Conservation (phyloP, 2,113 vertebrate genomes). For the Poeciliopsis occidentalis region DNA sequence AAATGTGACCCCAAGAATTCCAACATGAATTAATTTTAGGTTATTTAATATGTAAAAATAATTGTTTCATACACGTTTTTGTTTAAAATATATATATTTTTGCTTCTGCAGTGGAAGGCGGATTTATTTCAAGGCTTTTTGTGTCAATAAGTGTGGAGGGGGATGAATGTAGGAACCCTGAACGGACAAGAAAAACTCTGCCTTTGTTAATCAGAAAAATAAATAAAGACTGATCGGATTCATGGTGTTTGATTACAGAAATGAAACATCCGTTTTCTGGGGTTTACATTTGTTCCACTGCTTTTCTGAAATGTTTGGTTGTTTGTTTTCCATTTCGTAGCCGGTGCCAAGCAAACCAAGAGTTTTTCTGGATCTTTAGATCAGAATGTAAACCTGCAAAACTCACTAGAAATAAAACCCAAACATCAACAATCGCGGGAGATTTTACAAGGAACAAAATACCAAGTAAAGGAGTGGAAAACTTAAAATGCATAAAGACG, state of each 20-base stretch:
- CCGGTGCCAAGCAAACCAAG: neutral
- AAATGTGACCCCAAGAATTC: no score
- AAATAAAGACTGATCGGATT: neutral
- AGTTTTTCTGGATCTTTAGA: constrained; percentile 2
- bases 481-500: constrained; percentile 20
- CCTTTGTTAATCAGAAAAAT: neutral
- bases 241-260: neutral
- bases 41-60: no score
- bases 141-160: neutral
- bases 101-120: no score
- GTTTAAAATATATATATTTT: no score
- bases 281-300: neutral
- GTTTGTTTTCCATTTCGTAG: constrained; percentile 19
- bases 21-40: no score
- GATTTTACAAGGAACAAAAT: neutral
- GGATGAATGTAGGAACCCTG: neutral
- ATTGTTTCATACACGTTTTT: no score
- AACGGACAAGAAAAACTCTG: neutral
- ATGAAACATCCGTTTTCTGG: neutral
- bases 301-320: constrained; percentile 4
- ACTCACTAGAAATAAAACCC: neutral
- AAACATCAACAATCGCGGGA: constrained; percentile 6
- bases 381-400: constrained; percentile 6
- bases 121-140: neutral
- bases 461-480: constrained; percentile 6